These are phyloP conservation scores for crab-eating macaque (Macaca fascicularis) DNA, from an alignment of 2,113 vertebrate genomes.

Conservation along the genomic window DNA sequence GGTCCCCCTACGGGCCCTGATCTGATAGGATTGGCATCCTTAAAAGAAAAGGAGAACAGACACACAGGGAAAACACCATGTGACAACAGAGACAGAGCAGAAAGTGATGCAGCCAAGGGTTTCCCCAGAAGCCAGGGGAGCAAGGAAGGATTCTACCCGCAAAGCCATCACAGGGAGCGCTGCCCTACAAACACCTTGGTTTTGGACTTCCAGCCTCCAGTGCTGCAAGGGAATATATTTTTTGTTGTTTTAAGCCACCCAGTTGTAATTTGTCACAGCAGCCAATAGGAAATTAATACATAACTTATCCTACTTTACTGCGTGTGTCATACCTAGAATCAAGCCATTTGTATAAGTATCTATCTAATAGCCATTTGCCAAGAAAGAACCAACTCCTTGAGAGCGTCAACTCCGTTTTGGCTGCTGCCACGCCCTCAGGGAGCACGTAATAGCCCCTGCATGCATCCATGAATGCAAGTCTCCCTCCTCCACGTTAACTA, in stretches of 20 bases:
- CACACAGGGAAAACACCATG: rapidly evolving
- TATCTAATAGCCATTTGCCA: background rate
- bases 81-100: background rate
- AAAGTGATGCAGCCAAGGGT: background rate
- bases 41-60: background rate
- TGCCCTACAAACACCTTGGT: background rate
- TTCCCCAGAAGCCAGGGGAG: background rate
- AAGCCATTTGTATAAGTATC: background rate
- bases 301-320: background rate
- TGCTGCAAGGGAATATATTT: background rate
- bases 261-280: background rate
- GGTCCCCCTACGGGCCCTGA: background rate
- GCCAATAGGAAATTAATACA: background rate
- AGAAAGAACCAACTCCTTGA: background rate
- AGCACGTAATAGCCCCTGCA: background rate
- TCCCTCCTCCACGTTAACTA: rapidly evolving
- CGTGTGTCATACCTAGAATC: background rate
- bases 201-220: background rate
- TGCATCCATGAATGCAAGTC: too few relatives aligned
- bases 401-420: background rate
- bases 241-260: background rate
- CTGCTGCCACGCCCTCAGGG: rapidly evolving
- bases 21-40: background rate
- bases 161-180: background rate
- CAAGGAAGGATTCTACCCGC: background rate